Conservation (phyloP, 2,113 vertebrate species). For the Cariama cristata region DNA sequence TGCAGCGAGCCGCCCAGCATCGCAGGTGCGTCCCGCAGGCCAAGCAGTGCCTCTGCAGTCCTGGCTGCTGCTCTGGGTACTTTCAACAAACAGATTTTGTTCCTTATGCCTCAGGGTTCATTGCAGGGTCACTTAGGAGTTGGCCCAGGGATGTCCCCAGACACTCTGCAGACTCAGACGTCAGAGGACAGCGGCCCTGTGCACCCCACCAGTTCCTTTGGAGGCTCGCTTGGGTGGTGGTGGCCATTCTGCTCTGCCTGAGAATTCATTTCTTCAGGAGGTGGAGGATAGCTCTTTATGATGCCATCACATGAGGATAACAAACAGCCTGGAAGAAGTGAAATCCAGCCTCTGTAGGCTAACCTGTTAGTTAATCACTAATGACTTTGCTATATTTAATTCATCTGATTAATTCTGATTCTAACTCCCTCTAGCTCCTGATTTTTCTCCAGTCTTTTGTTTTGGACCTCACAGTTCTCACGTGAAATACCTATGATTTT, state of each 20-base stretch:
- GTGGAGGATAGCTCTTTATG: not conserved
- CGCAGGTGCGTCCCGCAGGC: rapidly evolving
- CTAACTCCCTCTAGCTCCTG: not conserved
- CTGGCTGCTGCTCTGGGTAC: not conserved
- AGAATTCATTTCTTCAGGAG: not conserved
- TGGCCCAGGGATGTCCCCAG: not conserved
- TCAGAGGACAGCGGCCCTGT: not conserved
- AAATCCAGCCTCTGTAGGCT: not conserved
- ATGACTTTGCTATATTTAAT: not conserved
- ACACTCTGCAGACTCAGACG: too few species aligned
- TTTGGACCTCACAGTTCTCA: not conserved
- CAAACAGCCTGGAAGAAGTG: not conserved
- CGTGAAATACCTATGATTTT: not conserved
- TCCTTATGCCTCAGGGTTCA: not conserved
- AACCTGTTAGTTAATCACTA: not conserved
- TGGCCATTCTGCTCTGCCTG: not conserved
- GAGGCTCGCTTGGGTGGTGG: rapidly evolving
- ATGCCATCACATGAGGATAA: not conserved
- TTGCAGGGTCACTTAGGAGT: not conserved
- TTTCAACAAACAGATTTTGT: not conserved
- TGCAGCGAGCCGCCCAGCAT: too few species aligned
- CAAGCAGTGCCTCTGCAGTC: not conserved
- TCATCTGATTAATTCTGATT: not conserved
- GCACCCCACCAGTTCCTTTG: rapidly evolving
- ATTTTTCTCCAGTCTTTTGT: not conserved